Conservation (phyloP, 37 sponge, comb jelly and placozoan genomes). For the Bolinopsis microptera region DNA sequence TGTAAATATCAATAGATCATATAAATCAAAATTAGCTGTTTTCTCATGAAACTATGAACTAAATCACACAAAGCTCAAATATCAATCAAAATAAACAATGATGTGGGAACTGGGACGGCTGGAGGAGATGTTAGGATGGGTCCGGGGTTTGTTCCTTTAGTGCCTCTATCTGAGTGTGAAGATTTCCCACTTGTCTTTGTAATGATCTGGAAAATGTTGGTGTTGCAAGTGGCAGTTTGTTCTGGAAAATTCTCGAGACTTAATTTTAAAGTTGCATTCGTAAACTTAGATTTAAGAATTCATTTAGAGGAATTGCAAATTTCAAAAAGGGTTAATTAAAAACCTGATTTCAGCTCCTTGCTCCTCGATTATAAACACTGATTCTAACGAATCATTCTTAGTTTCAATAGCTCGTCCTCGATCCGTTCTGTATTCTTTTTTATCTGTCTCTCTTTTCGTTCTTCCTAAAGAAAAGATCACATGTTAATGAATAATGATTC, state of each 20-base stretch:
- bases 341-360: slow-evolving; percentile 55
- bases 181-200: not conserved
- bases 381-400: not conserved
- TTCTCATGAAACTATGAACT: no score
- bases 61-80: no score
- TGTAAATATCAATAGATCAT: not conserved
- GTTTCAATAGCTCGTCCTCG: not conserved
- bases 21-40: no score
- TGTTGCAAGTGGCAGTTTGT: no score
- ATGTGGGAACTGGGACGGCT: no score
- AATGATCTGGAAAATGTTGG: not conserved
- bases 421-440: not conserved
- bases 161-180: not conserved
- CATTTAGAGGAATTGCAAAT: no score
- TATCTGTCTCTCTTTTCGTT: not conserved
- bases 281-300: no score
- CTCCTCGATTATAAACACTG: not conserved
- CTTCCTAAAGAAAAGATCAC: no score
- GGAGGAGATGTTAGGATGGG: not conserved
- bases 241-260: no score
- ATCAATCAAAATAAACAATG: no score
- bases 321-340: not conserved
- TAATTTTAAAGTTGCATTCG: no score
- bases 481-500: no score
- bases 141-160: not conserved